These are phyloP conservation scores for Plectrocnemia conspersa DNA, from an alignment of 1,140 invertebrate genomes.

Conservation along the genomic window DNA sequence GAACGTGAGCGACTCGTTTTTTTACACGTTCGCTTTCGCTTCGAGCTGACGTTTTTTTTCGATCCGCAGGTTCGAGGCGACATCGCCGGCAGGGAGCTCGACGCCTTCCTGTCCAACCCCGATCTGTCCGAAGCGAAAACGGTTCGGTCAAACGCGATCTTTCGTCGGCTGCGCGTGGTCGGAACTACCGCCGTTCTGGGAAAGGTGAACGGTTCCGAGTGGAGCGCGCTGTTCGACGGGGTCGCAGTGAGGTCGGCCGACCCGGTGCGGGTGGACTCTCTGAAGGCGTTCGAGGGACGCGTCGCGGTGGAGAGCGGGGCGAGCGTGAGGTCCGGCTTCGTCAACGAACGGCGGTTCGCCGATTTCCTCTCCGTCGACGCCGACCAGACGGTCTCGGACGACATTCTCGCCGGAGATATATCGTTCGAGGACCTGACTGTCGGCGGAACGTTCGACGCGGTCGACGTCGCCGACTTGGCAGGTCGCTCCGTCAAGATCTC, in stretches of 20 bases:
- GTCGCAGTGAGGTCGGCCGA: constrained; percentile 40
- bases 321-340: constrained; percentile 37
- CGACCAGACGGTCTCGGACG: constrained; percentile 40
- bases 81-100: constrained; percentile 42
- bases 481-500: constrained; percentile 37
- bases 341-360: constrained; percentile 43
- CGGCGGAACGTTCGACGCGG: constrained; percentile 37
- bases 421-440: constrained; percentile 41
- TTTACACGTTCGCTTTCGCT: too few relatives aligned
- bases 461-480: constrained; percentile 40
- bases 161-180: constrained; percentile 44
- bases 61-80: constrained; percentile 43
- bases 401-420: constrained; percentile 42
- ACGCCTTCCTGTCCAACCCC: constrained; percentile 46
- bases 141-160: constrained; percentile 45
- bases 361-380: constrained; percentile 46
- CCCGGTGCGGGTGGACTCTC: constrained; percentile 38
- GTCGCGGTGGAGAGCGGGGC: constrained; percentile 39
- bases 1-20: constrained; percentile 40
- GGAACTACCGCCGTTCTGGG: constrained; percentile 43
- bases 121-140: constrained; percentile 40
- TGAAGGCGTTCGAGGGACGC: constrained; percentile 42
- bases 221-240: constrained; percentile 39
- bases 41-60: too few relatives aligned
- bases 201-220: constrained; percentile 38